A percentile compares a stretch with the other conserved stretches of the same genome.
Conservation (phyloP, 2,797 vertebrate species). For the Telmatherina bonti region DNA sequence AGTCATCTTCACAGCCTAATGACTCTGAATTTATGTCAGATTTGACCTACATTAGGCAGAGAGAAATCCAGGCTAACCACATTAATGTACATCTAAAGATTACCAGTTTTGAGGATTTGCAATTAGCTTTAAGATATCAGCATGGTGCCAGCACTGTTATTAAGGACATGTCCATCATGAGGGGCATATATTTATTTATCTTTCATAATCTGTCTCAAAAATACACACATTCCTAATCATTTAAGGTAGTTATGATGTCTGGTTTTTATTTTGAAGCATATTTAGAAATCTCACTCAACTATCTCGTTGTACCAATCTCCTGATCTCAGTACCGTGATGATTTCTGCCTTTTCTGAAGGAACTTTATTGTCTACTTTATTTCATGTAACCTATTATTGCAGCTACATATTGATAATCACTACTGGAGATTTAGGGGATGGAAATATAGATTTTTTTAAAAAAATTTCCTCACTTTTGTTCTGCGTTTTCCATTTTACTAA, state of each 20-base stretch:
- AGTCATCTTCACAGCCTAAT: neutral
- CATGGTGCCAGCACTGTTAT: slow-evolving; percentile 28
- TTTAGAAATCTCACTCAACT: neutral
- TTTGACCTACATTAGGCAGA: slow-evolving; percentile 21
- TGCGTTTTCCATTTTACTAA: neutral
- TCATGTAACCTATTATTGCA: neutral
- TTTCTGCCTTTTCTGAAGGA: neutral
- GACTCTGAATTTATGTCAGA: slow-evolving; percentile 11
- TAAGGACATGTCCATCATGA: slow-evolving; percentile 29
- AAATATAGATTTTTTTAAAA: too few species aligned
- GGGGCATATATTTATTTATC: slow-evolving; percentile 11
- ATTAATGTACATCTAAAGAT: slow-evolving; percentile 53
- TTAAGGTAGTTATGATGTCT: neutral
- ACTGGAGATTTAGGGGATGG: too few species aligned
- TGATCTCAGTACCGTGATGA: neutral
- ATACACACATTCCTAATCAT: slow-evolving; percentile 12
- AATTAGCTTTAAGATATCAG: slow-evolving; percentile 54
- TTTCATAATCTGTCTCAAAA: slow-evolving; percentile 32
- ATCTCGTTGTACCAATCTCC: too few species aligned
- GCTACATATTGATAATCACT: too few species aligned
- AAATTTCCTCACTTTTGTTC: neutral
- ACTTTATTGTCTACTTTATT: neutral
- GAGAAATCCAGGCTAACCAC: slow-evolving; percentile 33
- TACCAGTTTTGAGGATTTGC: slow-evolving; percentile 43
- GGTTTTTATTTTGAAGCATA: neutral